phyloP scores from a whole-genome alignment of 2,888 invertebrate genomes.

The Drosophila affinis region DNA sequence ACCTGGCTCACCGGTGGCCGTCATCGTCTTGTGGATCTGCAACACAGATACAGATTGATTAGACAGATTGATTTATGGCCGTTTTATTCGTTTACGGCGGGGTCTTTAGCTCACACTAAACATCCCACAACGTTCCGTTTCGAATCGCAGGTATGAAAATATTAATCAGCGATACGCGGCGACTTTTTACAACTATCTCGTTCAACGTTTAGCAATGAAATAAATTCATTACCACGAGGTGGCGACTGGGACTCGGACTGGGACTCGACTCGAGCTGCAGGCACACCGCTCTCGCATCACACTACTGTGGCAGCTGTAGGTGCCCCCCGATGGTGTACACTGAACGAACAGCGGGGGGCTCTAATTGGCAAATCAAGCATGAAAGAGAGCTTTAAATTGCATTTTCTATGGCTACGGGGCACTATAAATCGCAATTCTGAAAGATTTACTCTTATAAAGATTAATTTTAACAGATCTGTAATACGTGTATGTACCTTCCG shows the following conservation, averaged over 20 bases:
- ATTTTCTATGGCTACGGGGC: too few species aligned
- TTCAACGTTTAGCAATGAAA: slow-evolving; percentile 76
- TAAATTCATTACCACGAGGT: slow-evolving; percentile 71
- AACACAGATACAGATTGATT: slow-evolving; percentile 1
- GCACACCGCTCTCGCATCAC: background rate
- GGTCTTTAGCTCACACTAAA: slow-evolving; percentile 38
- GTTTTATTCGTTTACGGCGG: background rate
- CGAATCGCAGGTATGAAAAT: slow-evolving; percentile 32
- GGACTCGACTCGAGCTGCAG: slow-evolving; percentile 37
- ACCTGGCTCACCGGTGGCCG: slow-evolving; percentile 62
- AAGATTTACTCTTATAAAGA: too few species aligned
- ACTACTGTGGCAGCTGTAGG: slow-evolving; percentile 21
- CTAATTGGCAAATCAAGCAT: slow-evolving; percentile 16
- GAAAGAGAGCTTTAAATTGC: background rate
- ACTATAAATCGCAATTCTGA: too few species aligned
- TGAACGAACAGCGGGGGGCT: slow-evolving; percentile 12
- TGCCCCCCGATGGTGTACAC: slow-evolving; percentile 14
- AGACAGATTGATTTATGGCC: slow-evolving; percentile 10
- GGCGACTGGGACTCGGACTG: slow-evolving; percentile 6
- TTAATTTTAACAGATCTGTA: too few species aligned
- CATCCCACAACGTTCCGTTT: slow-evolving; percentile 29
- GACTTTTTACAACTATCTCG: slow-evolving; percentile 74
- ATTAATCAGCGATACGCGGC: slow-evolving; percentile 37
- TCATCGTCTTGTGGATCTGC: slow-evolving; percentile 53
- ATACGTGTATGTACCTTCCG: too few species aligned